phyloP scores from a whole-genome alignment of 2,113 vertebrate species.

The Halichoerus grypus region DNA sequence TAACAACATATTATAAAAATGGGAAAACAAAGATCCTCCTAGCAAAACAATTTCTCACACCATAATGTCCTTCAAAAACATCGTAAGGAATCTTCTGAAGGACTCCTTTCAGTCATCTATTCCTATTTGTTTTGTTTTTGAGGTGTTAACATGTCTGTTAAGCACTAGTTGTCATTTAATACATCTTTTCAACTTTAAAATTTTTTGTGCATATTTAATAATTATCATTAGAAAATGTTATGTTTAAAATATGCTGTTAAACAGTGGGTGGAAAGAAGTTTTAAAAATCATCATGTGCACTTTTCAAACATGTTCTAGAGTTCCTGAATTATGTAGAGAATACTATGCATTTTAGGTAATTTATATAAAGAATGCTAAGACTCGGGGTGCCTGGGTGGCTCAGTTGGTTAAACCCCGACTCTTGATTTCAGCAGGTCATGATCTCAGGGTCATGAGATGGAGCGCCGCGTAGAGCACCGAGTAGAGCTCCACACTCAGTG shows the following conservation, averaged over 20 bases:
- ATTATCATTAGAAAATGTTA: neutral
- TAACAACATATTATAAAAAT: neutral
- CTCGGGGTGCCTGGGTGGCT: neutral
- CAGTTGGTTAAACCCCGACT: neutral
- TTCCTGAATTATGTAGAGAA: neutral
- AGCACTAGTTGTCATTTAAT: neutral
- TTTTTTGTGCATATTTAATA: neutral
- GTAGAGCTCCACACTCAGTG: neutral
- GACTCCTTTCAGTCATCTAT: neutral
- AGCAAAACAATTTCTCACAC: neutral
- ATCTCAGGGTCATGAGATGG: too few species aligned
- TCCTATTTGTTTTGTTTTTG: neutral
- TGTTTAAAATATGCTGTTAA: constrained; percentile 26
- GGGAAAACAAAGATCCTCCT: neutral
- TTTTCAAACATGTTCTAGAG: neutral
- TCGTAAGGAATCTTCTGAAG: neutral
- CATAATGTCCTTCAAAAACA: neutral
- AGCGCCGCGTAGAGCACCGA: neutral
- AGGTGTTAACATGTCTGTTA: neutral
- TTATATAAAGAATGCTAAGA: neutral
- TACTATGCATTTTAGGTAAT: neutral
- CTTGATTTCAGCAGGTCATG: too few species aligned
- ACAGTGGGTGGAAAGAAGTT: neutral
- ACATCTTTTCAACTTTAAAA: neutral
- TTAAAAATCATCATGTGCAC: neutral